Conservation (phyloP, 1,140 invertebrate species). For the Drosophila malerkotliana region DNA sequence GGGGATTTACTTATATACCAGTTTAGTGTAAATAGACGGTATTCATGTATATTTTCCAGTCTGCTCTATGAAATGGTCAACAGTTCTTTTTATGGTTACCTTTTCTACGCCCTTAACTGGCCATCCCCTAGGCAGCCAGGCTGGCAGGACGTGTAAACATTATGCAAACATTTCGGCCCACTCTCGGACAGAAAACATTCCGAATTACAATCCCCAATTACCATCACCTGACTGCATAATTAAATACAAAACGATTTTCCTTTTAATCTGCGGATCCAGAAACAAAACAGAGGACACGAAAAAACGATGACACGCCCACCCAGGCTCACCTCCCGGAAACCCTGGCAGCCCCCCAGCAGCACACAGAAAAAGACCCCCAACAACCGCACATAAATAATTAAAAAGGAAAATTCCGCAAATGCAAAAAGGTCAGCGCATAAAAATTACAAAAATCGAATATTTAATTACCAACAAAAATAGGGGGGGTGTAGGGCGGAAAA, state of each 20-base stretch:
- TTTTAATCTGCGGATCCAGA: slow-evolving; percentile 64
- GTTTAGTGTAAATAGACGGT: slow-evolving; percentile 7
- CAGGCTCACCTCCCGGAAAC: neutral
- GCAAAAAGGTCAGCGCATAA: slow-evolving; percentile 78
- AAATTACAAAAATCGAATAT: slow-evolving; percentile 81
- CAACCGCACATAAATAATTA: slow-evolving; percentile 79
- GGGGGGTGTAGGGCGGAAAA: slow-evolving; percentile 16
- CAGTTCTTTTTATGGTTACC: neutral
- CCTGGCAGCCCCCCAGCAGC: neutral
- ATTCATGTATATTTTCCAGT: neutral
- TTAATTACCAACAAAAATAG: slow-evolving; percentile 65
- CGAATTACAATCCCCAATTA: slow-evolving; percentile 70
- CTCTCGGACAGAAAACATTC: slow-evolving; percentile 30
- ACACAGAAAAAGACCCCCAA: neutral
- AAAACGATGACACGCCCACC: slow-evolving; percentile 21
- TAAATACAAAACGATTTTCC: slow-evolving; percentile 78
- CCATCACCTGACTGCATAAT: slow-evolving; percentile 77
- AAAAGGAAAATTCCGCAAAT: slow-evolving; percentile 78
- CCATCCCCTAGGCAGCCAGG: neutral
- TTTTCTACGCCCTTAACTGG: neutral
- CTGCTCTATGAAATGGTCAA: slow-evolving; percentile 40
- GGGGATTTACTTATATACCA: slow-evolving; percentile 30
- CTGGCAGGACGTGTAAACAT: slow-evolving; percentile 34
- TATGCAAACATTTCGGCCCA: slow-evolving; percentile 36
- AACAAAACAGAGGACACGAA: slow-evolving; percentile 22